Evolutionary conservation across 2,113 vertebrate species (phyloP), one percentile per base, ranked within the genome.

Genomic region (Deroptyus accipitrinus): DNA sequence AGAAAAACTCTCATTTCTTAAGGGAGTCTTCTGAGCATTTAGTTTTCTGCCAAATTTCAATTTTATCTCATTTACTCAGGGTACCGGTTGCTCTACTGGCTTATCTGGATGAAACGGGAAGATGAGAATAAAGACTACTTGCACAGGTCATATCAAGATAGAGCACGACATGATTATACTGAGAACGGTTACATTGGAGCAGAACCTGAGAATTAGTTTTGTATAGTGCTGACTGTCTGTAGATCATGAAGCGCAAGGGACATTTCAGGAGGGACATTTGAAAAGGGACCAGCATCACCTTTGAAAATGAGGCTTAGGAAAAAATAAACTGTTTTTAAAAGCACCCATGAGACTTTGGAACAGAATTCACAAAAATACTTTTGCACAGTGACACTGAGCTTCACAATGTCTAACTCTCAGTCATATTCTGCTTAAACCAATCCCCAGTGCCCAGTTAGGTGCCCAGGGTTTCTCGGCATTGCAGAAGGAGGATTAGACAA

Each of bases 161-260:
- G 44, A 75, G 10, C 48, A 68, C 48, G 39, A 78, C 31, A 51
- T 10, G 75, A 42, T 44, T 67, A 57, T 35, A 85, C 48, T 55
- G 63, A 63, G 41, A 92, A 77, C 10, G 23, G 90, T 76, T 90
- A 83, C 31, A 86, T 1, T 46, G 73, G 35, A 86, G 73, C 44
- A 81, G 64, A 97, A 61, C 20, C 46, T 30, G 28, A 90, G 63
- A 90, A 68, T 75, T 86, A 83, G 88, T 92, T 94, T 94, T 70
- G 48, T 51, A 46, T 70, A 86, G 46, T 30, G 23, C 64, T 68
- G 68, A 84, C 55, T 75, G 28, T 86, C 91, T 88, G 54, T 30
- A 78, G 69, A 84, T 86, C 86, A 67, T 63, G 61, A 88, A 88
- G 73, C 49, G 70, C 83, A 72, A 78, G 55, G 49, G 27, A 22